A percentile compares a stretch with the other conserved stretches of the same genome.
Conservation (phyloP, 2,113 vertebrate genomes). For the Illadopsis cleaveri region DNA sequence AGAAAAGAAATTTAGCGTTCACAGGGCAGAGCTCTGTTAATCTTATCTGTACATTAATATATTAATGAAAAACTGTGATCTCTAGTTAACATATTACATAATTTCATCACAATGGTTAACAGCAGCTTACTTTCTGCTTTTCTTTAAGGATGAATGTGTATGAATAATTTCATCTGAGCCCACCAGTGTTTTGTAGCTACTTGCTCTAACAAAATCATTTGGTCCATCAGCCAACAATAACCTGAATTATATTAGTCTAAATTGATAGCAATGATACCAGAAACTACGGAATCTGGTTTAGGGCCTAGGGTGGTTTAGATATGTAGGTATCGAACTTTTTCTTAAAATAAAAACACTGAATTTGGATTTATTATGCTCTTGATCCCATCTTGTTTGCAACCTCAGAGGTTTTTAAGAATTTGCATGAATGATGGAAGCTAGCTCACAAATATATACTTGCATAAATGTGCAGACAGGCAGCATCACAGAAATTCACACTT, state of each 20-base stretch:
- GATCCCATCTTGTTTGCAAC: background rate
- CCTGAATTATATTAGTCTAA: background rate
- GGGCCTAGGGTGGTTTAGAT: background rate
- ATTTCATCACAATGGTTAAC: background rate
- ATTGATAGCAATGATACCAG: background rate
- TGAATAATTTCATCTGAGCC: background rate
- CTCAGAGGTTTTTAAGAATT: background rate
- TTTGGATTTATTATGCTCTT: background rate
- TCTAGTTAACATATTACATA: background rate
- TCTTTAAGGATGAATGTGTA: background rate
- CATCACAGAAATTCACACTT: background rate
- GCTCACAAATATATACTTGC: background rate
- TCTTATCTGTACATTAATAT: background rate
- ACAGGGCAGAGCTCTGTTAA: background rate
- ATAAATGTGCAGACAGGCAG: background rate
- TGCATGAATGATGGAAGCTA: background rate
- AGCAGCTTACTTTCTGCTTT: background rate
- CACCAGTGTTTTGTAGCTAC: background rate
- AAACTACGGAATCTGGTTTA: background rate
- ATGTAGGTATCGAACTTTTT: background rate
- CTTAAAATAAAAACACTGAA: background rate
- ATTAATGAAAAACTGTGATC: background rate
- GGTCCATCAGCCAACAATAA: background rate
- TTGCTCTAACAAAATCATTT: background rate
- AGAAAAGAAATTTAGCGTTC: background rate